Conservation (phyloP, 2,113 vertebrate species). For the Ramphastos sulfuratus region DNA sequence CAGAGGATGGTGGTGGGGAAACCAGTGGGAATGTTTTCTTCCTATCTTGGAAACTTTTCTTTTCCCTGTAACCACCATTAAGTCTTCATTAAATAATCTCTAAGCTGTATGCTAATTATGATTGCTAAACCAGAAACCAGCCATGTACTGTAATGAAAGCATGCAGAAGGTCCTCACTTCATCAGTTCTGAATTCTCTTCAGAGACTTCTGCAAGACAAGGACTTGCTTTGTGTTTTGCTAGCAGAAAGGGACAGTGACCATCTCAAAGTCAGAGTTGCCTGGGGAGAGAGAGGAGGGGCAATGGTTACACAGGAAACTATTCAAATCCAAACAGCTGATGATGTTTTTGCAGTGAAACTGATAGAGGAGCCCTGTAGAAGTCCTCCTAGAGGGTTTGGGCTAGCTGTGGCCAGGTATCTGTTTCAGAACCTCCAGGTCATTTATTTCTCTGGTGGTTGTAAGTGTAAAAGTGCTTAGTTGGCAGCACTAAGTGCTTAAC, state of each 20-base stretch:
- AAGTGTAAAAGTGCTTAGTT: rapidly evolving
- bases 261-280: background rate
- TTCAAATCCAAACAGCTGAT: background rate
- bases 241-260: background rate
- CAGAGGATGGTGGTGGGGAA: background rate
- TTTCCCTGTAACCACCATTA: too few species aligned
- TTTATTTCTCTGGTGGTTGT: background rate
- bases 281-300: background rate
- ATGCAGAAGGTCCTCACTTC: background rate
- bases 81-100: background rate
- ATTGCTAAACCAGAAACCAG: background rate
- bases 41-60: background rate
- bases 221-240: background rate
- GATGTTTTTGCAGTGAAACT: background rate
- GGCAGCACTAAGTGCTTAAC: background rate
- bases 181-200: background rate
- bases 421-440: background rate
- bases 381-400: background rate
- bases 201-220: background rate
- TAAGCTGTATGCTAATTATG: background rate
- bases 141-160: rapidly evolving
- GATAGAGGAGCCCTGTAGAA: background rate
- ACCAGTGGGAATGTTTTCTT: background rate
- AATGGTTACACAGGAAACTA: background rate
- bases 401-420: background rate